Evolutionary conservation across 2,888 invertebrate species (phyloP), one percentile per base, ranked within the genome.

Genomic region (Zygothrica quintamaculata): DNA sequence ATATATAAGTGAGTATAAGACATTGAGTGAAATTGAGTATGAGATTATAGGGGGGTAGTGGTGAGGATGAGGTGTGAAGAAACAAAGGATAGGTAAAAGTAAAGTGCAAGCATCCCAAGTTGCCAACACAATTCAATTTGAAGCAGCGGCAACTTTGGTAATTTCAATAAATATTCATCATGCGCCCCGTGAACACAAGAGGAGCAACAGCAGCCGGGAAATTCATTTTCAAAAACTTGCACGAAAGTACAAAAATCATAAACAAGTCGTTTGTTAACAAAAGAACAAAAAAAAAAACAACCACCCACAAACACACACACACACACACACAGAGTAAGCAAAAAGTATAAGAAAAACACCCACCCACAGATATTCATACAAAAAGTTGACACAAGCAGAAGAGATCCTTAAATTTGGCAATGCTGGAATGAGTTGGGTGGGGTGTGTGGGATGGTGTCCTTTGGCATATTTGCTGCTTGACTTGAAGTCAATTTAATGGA

Each of bases 111-210:
- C 73, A 68, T 69, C 84, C 80, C 79, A 71, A 70, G 77, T 72
- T 73, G 74, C 66, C 73, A 78, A 77, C 87, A 84, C 84, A 88
- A 87, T 88, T 89, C 87, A 88, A 89, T 89, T 89, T 88, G 69
- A 65, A 46, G 71, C 68, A 72, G 65, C 74, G 53, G 56, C 80
- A 81, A 87, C 86, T 86, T 88, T 82, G 72, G 77, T 82, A 88
- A 88, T 88, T 88, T 87, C 87, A 89, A 89, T 89, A 89, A 89
- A 89, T 89, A 89, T 89, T 89, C 89, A 89, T 89, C 89, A 89
- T 87, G 71, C 70, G 72, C 74, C 71, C 71, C 66, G 72, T 56
- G 72, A 65, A 52, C 33, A 36, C 26, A 62, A 50, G 57, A 60
- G 52, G 55, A 64, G 59, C 7, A 56, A 34, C 51, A 52, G 48